Evolutionary conservation across 2,797 vertebrate genomes (phyloP), one percentile per base, ranked within the genome.

Genomic region (Distichodus sexfasciatus): DNA sequence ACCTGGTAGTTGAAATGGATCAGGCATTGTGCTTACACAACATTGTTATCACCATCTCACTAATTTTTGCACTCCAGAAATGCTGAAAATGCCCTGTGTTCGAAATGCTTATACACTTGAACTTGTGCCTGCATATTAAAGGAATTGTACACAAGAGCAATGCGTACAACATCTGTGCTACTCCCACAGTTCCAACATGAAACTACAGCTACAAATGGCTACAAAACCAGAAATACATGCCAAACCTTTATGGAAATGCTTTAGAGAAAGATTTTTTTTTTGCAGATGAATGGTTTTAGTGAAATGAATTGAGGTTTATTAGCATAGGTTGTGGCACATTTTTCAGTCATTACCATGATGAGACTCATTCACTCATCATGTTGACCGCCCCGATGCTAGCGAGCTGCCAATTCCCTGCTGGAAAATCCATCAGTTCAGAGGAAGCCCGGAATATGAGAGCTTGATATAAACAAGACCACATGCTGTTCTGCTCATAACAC

Each of bases 391-490:
- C 9, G 14, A 46, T 26, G 69, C 54, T 51, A 61, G 55, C 10
- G 15, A 40, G 59, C 69, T 73, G 70, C 43, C 54, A 65, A 26
- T 50, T 67, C 15, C 43, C 57, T 28, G 38, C 64, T 35, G 69
- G 44, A 55, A 55, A 26, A 59, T 71, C 59, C 50, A 54, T 69
- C 69, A 59, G 51, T 23, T 43, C 33, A 62, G 61, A 57, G 40
- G 19, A 65, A 53, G 26, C 24, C 28, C 29, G 50, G 44, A 17
- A 46, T 46, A 43, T 19, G 35, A 70, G 17, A 29, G 55, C 68
- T 60, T 17, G 44, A 58, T 58, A 44, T 69, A 66, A 69, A 79
- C 72, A 74, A 46, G 46, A 69, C 29, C 31, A 50, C 71, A 67
- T 33, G 53, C 73, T 33, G 43, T 31, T 59, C 47, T 60, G 44